phyloP scores from a whole-genome alignment of 2,113 vertebrate species.

The Hydrochoerus hydrochaeris region DNA sequence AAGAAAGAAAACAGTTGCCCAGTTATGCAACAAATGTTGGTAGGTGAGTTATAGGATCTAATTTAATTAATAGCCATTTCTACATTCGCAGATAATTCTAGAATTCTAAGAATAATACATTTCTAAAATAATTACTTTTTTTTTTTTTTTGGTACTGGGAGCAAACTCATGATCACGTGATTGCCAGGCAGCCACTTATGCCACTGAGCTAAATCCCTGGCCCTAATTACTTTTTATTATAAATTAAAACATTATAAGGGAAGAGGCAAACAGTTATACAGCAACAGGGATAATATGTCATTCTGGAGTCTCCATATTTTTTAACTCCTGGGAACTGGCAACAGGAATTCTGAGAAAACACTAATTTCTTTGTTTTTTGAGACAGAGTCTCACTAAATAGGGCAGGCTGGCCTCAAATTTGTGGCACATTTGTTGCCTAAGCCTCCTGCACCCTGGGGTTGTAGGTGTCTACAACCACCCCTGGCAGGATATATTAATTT shows the following conservation, averaged over 20 bases:
- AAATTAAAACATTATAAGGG: not conserved
- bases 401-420: not conserved
- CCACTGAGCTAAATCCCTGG: no score
- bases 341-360: not conserved
- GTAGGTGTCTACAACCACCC: not conserved
- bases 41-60: not conserved
- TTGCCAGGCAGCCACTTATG: no score
- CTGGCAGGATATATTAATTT: not conserved
- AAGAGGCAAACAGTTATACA: not conserved
- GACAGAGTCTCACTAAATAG: not conserved
- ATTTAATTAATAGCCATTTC: not conserved
- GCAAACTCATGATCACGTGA: no score
- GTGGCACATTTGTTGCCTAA: not conserved
- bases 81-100: not conserved
- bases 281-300: not conserved
- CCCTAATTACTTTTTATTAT: conserved; percentile 11
- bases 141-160: no score
- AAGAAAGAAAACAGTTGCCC: not conserved
- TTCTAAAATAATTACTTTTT: not conserved
- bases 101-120: not conserved
- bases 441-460: not conserved
- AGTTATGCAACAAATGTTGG: not conserved
- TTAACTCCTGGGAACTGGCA: not conserved
- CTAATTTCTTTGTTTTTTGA: not conserved
- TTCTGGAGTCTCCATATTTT: not conserved